phyloP scores from a whole-genome alignment of 2,888 invertebrate genomes.

The Gisinianus flammeolus region DNA sequence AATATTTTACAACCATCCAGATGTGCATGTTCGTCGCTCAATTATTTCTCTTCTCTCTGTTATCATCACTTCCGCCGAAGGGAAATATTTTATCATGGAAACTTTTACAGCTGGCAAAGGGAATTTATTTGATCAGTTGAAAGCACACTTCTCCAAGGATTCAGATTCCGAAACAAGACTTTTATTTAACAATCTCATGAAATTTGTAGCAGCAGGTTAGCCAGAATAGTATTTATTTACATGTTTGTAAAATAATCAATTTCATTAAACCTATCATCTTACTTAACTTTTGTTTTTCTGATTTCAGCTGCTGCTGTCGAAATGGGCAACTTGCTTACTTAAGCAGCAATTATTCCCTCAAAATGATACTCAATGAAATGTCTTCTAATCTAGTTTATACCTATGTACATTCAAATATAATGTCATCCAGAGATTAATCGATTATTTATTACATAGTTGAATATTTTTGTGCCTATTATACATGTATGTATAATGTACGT shows the following conservation, averaged over 20 bases:
- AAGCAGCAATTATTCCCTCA: too few species aligned
- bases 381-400: not conserved
- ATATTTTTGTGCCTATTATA: too few species aligned
- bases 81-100: constrained; percentile 51
- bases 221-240: constrained; percentile 29
- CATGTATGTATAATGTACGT: too few species aligned
- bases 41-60: constrained; percentile 48
- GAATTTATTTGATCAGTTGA: constrained; percentile 43
- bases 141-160: constrained; percentile 40
- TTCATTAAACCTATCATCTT: too few species aligned
- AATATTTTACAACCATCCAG: constrained; percentile 44
- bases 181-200: constrained; percentile 42
- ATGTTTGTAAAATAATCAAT: too few species aligned
- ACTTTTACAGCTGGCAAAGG: constrained; percentile 39
- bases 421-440: too few species aligned
- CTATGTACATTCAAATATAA: too few species aligned
- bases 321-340: not conserved
- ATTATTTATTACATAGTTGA: too few species aligned
- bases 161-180: constrained; percentile 43
- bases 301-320: not conserved
- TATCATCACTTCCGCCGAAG: constrained; percentile 47
- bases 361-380: too few species aligned
- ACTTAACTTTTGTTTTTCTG: too few species aligned
- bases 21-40: constrained; percentile 50
- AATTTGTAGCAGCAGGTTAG: constrained; percentile 33